Evolutionary conservation across 2,113 vertebrate species (phyloP).

Genomic region (Nerophis ophidion): DNA sequence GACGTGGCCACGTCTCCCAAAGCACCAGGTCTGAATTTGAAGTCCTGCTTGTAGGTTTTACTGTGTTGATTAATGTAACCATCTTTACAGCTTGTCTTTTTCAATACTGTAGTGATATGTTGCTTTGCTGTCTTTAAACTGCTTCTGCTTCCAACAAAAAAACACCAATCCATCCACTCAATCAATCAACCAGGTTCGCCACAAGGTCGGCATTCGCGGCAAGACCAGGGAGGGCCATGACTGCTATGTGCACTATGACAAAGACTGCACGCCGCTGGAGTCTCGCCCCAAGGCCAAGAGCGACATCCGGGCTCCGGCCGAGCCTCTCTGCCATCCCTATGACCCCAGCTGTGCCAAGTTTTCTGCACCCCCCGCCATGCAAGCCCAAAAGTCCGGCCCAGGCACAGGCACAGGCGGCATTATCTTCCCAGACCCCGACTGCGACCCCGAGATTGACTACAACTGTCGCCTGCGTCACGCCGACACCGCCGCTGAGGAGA

Average conservation of each 20-base stretch:
- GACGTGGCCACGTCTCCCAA: conserved; percentile 48
- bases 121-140: conserved; percentile 44
- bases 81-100: conserved; percentile 29
- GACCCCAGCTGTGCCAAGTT: conserved; percentile 69
- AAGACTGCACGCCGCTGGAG: conserved; percentile 65
- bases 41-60: conserved; percentile 35
- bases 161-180: conserved; percentile 28
- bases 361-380: conserved; percentile 10
- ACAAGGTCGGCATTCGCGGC: conserved; percentile 61
- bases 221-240: conserved; percentile 74
- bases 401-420: conserved; percentile 46
- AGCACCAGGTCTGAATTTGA: conserved; percentile 67
- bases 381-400: conserved; percentile 18
- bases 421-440: conserved; percentile 68
- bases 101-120: conserved; percentile 44
- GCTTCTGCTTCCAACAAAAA: conserved; percentile 45
- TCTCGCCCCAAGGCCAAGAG: conserved; percentile 23
- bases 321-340: conserved; percentile 67
- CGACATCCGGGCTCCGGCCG: conserved; percentile 34
- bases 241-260: conserved; percentile 74
- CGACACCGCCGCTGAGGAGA: conserved; percentile 22
- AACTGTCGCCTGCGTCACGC: conserved; percentile 69
- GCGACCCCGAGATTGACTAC: conserved; percentile 74
- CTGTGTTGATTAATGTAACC: conserved; percentile 33
- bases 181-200: conserved; percentile 61